Evolutionary conservation across 35 echinoderm and acorn worm species (phyloP), one percentile per base, ranked within the genome.

Genomic region (Acanthaster planci): DNA sequence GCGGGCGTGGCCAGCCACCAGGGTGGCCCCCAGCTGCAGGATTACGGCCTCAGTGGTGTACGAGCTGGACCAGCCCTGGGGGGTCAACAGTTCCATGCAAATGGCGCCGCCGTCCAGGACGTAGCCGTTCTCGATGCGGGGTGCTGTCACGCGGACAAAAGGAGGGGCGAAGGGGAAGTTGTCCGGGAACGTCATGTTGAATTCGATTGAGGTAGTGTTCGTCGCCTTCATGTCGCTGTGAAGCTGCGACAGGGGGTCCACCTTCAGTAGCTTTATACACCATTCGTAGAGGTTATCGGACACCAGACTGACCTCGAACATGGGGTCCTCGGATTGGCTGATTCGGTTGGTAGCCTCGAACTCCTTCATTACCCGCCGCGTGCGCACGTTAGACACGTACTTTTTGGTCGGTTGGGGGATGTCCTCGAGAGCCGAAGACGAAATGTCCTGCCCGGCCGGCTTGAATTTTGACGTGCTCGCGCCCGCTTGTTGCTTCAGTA

Each of bases 61-160:
- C 2, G 80, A 56, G 50, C 87, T 89, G 2, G 87, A 89, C 87
- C 87, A 89, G 14, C 87, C 87, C 8, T 82, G 54, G 0, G 87
- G 87, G 5, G 87, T 89, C 22, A 89, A 67, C 21, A 89, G 67
- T 31, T 89, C 87, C 87, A 89, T 89, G 39, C 87, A 89, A n/a
- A 89, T 89, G 40, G 87, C 87, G 6, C 87, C 87, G 0, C 87
- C 87, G 37, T 89, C 87, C 19, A 89, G 39, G 6, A 89, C 87
- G 52, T 89, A 89, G 5, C 87, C 87, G 60, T 89, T 83, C 42
- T 89, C 87, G 27, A 89, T 72, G 4, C 76, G 80, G 7, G 87
- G 87, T 37, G 79, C 77, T 14, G 82, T 80, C 5, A 89, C 87
- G 5, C 87, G 80, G 7, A 89, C 87, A 67, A 89, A 89, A 8